Evolutionary conservation across 2,113 vertebrate species (phyloP).

Genomic region (Lipophrys pholis): DNA sequence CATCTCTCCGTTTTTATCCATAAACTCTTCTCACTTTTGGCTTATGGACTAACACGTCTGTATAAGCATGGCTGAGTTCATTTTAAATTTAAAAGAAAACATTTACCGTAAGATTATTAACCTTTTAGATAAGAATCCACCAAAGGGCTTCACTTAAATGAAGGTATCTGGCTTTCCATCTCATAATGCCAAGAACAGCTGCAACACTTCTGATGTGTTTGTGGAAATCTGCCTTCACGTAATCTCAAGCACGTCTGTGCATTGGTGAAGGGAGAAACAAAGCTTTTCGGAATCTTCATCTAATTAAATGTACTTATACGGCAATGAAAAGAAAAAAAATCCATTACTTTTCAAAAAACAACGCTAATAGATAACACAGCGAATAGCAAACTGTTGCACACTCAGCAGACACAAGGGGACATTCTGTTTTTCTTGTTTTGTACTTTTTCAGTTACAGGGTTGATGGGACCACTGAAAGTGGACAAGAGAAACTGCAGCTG

Average conservation of each 20-base stretch:
- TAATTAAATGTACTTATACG: too few relatives aligned
- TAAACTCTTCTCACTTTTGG: too few relatives aligned
- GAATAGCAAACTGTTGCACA: neutral
- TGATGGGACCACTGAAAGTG: neutral
- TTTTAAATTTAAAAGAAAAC: constrained; percentile 1
- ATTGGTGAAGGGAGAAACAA: too few relatives aligned
- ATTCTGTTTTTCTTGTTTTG: neutral
- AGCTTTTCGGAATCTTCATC: too few relatives aligned
- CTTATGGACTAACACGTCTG: constrained; percentile 13
- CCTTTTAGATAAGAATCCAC: constrained; percentile 1
- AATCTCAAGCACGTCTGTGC: too few relatives aligned
- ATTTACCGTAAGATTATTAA: neutral
- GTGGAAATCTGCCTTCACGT: too few relatives aligned
- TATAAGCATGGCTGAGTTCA: constrained; percentile 9
- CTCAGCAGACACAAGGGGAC: neutral
- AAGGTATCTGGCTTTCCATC: too few relatives aligned
- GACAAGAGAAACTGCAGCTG: neutral
- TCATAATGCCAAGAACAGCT: too few relatives aligned
- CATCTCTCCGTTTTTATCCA: constrained; percentile 33
- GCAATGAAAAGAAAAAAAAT: neutral
- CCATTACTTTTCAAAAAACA: neutral
- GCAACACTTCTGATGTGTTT: too few relatives aligned
- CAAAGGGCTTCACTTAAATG: neutral
- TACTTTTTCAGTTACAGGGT: neutral
- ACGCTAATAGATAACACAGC: neutral